These are phyloP conservation scores for Punctoribates punctum DNA, from an alignment of 2,888 invertebrate genomes.

Conservation along the genomic window DNA sequence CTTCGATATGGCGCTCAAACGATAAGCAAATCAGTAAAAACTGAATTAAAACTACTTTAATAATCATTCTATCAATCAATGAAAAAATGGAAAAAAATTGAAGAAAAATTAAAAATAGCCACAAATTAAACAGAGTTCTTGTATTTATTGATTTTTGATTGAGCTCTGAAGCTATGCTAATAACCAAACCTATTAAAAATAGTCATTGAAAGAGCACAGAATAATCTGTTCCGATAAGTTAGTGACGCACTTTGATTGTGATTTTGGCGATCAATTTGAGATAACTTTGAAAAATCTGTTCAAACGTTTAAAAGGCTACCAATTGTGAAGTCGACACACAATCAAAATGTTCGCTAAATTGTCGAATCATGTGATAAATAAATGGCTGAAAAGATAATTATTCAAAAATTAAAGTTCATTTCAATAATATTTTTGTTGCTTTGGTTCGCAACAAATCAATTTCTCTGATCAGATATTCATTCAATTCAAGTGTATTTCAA, in stretches of 20 bases:
- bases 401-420: no score
- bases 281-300: not conserved
- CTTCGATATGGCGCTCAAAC: not conserved
- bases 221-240: not conserved
- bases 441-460: no score
- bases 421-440: no score
- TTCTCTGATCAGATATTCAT: no score
- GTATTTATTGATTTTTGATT: constrained; percentile 1
- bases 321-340: not conserved
- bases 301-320: not conserved
- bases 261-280: not conserved
- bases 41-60: not conserved
- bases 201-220: not conserved
- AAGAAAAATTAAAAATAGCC: not conserved
- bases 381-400: no score
- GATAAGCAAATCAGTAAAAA: not conserved
- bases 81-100: not conserved
- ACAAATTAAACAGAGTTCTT: not conserved
- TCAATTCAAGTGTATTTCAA: no score
- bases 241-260: constrained; percentile 14
- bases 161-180: not conserved
- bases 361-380: not conserved
- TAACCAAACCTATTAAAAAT: not conserved
- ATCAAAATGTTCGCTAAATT: not conserved
- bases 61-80: not conserved